Evolutionary conservation across 37 sponge, comb jelly and placozoan genomes (phyloP).

Genomic region (Mnemiopsis leidyi): DNA sequence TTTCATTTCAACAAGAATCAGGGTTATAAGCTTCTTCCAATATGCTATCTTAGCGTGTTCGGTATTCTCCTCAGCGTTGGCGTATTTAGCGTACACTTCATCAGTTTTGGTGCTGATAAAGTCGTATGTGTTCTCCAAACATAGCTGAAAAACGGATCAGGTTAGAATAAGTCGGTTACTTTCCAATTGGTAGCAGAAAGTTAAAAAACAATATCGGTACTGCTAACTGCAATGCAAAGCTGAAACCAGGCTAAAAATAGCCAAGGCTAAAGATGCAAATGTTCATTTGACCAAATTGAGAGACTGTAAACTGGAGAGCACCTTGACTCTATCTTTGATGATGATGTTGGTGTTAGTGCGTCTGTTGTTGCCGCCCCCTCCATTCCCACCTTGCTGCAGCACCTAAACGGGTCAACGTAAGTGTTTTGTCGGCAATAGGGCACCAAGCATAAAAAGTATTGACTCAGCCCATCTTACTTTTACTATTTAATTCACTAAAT

Average conservation of each 20-base stretch:
- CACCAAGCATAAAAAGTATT: too few relatives aligned
- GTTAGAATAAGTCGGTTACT: not conserved
- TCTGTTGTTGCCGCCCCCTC: constrained; percentile 7
- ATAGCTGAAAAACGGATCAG: not conserved
- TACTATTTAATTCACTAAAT: too few relatives aligned
- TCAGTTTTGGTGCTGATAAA: constrained; percentile 43
- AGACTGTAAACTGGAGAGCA: too few relatives aligned
- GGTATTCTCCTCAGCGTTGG: not conserved
- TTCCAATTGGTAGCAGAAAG: too few relatives aligned
- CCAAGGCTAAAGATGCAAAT: too few relatives aligned
- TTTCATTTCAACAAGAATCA: constrained; percentile 39
- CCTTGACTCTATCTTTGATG: constrained; percentile 65
- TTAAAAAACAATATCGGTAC: too few relatives aligned
- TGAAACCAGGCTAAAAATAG: too few relatives aligned
- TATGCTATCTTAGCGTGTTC: constrained; percentile 45
- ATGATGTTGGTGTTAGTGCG: constrained; percentile 2
- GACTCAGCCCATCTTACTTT: too few relatives aligned
- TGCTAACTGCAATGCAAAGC: too few relatives aligned
- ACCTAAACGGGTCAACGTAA: not conserved
- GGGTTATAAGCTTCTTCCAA: constrained; percentile 62
- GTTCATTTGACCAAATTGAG: too few relatives aligned
- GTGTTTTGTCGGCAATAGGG: too few relatives aligned
- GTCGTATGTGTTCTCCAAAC: constrained; percentile 56
- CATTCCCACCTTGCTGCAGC: constrained; percentile 42
- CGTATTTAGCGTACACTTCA: constrained; percentile 4